A percentile compares a stretch with the other conserved stretches of the same genome.
Evolutionary conservation across 2,888 invertebrate genomes (phyloP).

Genomic region (Epinotia demarniana): DNA sequence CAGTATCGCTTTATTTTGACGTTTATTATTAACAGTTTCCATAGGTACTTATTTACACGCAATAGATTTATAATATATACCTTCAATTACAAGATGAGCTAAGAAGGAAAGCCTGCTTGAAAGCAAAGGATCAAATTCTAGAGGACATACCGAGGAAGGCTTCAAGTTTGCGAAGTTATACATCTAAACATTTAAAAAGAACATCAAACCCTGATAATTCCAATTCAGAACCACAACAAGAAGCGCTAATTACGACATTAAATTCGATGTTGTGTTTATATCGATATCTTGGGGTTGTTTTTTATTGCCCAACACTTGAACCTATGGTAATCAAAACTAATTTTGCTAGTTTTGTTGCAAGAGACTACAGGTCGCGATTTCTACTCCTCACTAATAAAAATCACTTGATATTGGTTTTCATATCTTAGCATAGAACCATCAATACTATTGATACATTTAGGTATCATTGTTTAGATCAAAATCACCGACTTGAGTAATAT

Average conservation of each 20-base stretch:
- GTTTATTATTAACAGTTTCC: conserved; percentile 78
- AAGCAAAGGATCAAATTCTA: conserved; percentile 67
- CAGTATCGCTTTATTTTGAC: conserved; percentile 85
- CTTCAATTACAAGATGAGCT: conserved; percentile 62
- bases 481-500: not conserved
- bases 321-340: conserved; percentile 8
- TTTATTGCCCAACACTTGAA: not conserved
- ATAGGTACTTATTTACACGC: conserved; percentile 74
- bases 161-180: conserved; percentile 62
- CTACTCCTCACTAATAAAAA: conserved; percentile 64
- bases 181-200: conserved; percentile 72
- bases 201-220: conserved; percentile 83
- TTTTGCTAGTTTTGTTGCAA: conserved; percentile 22
- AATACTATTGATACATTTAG: conserved; percentile 10
- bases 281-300: conserved; percentile 67
- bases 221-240: conserved; percentile 76
- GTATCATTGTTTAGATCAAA: conserved; percentile 2
- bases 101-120: conserved; percentile 58
- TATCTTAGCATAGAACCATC: conserved; percentile 26
- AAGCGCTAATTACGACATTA: conserved; percentile 79
- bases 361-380: not conserved
- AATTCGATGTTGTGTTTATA: conserved; percentile 80
- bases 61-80: conserved; percentile 63
- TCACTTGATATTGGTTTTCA: conserved; percentile 45
- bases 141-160: conserved; percentile 62